Evolutionary conservation across 1,140 invertebrate species (phyloP).

Genomic region (Eurytemora carolleeae): DNA sequence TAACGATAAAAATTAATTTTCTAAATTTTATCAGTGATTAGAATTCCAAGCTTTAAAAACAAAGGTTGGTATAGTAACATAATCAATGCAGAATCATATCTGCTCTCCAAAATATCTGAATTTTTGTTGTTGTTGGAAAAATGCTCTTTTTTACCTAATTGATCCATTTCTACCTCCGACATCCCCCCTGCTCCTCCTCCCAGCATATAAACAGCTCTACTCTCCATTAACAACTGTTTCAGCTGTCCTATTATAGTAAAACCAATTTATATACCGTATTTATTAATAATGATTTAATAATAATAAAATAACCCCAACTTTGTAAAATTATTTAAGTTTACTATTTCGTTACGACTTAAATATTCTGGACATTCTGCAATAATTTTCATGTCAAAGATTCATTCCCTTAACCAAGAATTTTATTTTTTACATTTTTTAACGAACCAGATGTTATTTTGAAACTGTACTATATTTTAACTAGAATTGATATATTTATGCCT

Average conservation of each 20-base stretch:
- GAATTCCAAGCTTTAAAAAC: not conserved
- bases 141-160: not conserved
- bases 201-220: not conserved
- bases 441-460: too few relatives aligned
- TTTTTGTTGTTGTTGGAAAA: not conserved
- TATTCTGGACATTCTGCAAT: too few relatives aligned
- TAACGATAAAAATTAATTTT: not conserved
- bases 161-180: not conserved
- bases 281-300: not conserved
- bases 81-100: not conserved
- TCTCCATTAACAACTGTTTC: not conserved
- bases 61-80: not conserved
- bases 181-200: not conserved
- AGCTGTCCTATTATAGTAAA: not conserved
- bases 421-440: not conserved
- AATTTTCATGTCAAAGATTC: not conserved
- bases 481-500: too few relatives aligned
- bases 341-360: not conserved
- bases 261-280: not conserved
- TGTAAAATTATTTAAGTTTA: not conserved
- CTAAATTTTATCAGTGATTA: not conserved
- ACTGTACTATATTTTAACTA: too few relatives aligned
- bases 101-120: not conserved
- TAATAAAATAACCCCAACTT: not conserved
- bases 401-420: too few relatives aligned